phyloP scores from a whole-genome alignment of 2,797 vertebrate genomes.

The Ctenosaura bakeri region DNA sequence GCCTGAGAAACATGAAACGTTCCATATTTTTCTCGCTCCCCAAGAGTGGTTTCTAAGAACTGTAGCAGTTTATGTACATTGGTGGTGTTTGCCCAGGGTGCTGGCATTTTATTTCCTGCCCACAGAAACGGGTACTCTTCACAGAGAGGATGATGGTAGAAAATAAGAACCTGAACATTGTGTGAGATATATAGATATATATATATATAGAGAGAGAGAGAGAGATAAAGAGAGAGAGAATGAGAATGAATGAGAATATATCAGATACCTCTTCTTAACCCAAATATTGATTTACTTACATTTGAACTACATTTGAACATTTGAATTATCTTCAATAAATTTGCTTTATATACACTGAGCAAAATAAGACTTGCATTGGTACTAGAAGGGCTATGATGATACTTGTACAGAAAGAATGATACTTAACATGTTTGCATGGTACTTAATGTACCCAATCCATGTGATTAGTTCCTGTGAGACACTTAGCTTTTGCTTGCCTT shows the following conservation, averaged over 20 bases:
- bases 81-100: constrained; percentile 98
- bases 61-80: constrained; percentile 90
- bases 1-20: constrained; percentile 97
- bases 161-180: constrained; percentile 89
- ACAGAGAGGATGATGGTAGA: constrained; percentile 91
- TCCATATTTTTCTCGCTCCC: constrained; percentile 86
- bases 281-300: neutral
- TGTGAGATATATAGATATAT: too few relatives aligned
- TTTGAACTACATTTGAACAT: neutral
- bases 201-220: too few relatives aligned
- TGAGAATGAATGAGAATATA: too few relatives aligned
- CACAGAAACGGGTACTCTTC: constrained; percentile 86
- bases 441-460: neutral
- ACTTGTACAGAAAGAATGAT: neutral
- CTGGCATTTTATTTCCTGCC: constrained; percentile 95
- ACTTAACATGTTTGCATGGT: neutral
- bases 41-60: constrained; percentile 93
- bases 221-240: neutral
- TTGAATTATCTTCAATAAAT: neutral
- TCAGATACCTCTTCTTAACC: neutral
- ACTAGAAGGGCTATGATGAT: too few relatives aligned
- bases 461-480: neutral
- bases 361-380: neutral
- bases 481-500: neutral
- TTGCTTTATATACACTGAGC: neutral